Evolutionary conservation across 2,797 vertebrate species (phyloP).

Genomic region (Carcharodon carcharias): DNA sequence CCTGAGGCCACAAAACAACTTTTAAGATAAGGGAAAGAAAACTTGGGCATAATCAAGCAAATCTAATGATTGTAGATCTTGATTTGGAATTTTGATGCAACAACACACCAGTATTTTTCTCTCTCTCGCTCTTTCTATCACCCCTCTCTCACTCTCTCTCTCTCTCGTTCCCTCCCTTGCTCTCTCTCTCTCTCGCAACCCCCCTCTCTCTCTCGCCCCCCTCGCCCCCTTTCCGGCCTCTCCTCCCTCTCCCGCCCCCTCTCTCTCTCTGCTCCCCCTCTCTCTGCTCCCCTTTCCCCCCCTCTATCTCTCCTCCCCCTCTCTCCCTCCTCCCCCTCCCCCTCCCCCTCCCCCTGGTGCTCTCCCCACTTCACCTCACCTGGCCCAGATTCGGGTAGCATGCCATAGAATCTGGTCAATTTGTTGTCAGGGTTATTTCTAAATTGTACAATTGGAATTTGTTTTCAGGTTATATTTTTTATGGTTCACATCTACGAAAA

Average conservation of each 20-base stretch:
- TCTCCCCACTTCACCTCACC: background rate
- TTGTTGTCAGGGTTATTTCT: background rate
- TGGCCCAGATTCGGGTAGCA: background rate
- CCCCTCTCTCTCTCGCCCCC: background rate
- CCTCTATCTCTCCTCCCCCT: background rate
- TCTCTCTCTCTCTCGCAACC: background rate
- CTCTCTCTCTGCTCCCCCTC: background rate
- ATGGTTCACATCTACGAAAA: background rate
- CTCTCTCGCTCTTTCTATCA: background rate
- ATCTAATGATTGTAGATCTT: background rate
- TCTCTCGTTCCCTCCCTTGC: background rate
- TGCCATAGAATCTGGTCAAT: background rate
- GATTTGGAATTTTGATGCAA: background rate
- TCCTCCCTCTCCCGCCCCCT: background rate
- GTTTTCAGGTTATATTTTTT: background rate
- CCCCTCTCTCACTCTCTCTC: too few species aligned
- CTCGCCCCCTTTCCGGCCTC: too few species aligned
- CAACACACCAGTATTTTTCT: background rate
- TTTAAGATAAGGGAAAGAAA: slow-evolving; percentile 16
- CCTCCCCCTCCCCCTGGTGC: too few species aligned
- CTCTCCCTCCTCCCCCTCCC: background rate
- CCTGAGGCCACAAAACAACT: background rate
- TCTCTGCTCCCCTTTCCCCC: too few species aligned
- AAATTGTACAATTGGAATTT: background rate
- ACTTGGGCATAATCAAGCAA: background rate